Percentiles rank a stretch among this genome's conserved stretches.
Conservation (phyloP, 2,113 vertebrate species). For the Oreochromis spilurus region DNA sequence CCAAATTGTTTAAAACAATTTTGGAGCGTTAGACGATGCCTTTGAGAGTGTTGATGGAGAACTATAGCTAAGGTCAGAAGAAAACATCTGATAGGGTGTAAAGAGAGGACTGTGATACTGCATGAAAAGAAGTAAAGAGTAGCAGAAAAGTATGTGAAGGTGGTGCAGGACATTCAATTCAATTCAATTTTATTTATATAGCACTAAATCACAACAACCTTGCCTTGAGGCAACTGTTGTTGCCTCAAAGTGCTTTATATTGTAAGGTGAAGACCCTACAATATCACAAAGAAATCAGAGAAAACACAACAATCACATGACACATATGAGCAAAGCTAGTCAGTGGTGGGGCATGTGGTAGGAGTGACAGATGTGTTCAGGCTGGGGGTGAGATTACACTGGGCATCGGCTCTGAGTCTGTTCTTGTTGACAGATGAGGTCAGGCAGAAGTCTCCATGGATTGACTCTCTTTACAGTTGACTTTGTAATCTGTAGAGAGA, state of each 20-base stretch:
- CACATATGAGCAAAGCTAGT: background rate
- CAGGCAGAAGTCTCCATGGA: background rate
- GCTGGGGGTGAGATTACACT: rapidly evolving
- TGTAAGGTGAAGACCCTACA: background rate
- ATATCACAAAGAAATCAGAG: background rate
- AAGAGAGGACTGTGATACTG: background rate
- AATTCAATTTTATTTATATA: background rate
- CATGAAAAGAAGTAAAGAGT: background rate
- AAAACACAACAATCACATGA: background rate
- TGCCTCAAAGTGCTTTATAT: background rate
- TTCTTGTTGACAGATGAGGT: background rate
- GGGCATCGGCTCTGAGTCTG: background rate
- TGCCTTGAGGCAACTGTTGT: background rate
- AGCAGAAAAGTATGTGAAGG: background rate
- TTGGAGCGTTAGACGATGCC: rapidly evolving
- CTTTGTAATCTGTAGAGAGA: background rate
- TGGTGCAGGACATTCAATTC: background rate
- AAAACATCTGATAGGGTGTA: background rate
- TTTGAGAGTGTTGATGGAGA: background rate
- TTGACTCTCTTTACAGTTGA: background rate
- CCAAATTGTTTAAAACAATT: background rate
- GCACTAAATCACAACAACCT: background rate
- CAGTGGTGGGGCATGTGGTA: background rate
- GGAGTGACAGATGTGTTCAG: background rate
- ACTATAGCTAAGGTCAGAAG: background rate